Evolutionary conservation across 2,113 vertebrate species (phyloP), one percentile per base, ranked within the genome.

Genomic region (Nyctibius bracteatus): DNA sequence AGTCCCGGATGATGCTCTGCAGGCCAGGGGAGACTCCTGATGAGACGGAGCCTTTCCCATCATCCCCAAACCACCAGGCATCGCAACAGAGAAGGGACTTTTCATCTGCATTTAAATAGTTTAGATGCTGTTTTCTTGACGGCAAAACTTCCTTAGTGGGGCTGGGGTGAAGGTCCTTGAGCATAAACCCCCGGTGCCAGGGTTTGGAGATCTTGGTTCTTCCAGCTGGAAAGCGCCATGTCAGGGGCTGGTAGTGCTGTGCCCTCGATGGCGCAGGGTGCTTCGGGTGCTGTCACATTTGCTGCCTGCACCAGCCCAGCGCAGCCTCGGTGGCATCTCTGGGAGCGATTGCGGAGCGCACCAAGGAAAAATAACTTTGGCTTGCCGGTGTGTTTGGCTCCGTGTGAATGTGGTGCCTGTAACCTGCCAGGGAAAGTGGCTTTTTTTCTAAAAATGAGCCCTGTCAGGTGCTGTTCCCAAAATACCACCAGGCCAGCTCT

Each of bases 251-350:
- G 70, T 30, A 5, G 16, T 31, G 87, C 85, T 63, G 37, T 70
- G 67, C 54, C 54, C 55, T 30, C 1, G 0, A 3, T 59, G 57
- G 58, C 22, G 7, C 55, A 8, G 30, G 41, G 70, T 35, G 52
- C 47, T 75, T 12, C 8, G 33, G 5, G 61, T 54, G 74, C 51
- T 2, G 0, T 37, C 7, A 1, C 1, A 1, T 8, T 44, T 24
- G 44, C 70, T 57, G 22, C 37, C 37, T 43, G 74, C 16, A 25
- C 73, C 95, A 68, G 70, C 51, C 43, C 79, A 17, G n/a, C 25
- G 5, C 23, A 19, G 77, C 49, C 46, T 46, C 9, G 19, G 16
- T 41, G 81, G 10, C 33, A 31, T 17, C 63, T 70, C 58, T 14
- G 46, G 67, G 49, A 81, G 41, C 59, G 37, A 3, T 1, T 43